phyloP scores from a whole-genome alignment of 2,797 vertebrate genomes.

The Setipinna tenuifilis region DNA sequence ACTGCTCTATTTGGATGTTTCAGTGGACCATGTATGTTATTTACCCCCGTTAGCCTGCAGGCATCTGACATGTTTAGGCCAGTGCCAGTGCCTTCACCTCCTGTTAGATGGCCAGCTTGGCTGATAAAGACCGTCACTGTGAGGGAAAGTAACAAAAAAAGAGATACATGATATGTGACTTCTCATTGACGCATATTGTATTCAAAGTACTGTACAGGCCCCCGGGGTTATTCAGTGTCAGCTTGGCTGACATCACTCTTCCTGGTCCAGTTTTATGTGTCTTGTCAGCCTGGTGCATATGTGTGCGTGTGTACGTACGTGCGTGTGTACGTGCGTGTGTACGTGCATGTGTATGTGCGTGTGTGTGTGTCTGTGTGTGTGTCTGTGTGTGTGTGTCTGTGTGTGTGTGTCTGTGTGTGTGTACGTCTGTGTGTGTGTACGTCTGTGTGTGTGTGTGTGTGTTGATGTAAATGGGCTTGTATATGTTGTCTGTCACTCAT shows the following conservation, averaged over 20 bases:
- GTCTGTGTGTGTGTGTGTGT: no score
- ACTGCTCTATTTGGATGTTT: neutral
- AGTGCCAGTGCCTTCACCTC: neutral
- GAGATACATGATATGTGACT: neutral
- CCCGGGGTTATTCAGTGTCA: neutral
- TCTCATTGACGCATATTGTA: neutral
- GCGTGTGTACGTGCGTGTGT: neutral
- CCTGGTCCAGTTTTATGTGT: neutral
- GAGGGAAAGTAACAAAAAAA: neutral
- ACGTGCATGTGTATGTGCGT: neutral
- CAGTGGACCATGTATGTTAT: no score
- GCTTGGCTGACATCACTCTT: neutral
- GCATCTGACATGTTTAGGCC: neutral
- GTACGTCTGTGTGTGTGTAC: no score
- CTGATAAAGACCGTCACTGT: neutral
- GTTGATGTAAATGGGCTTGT: no score
- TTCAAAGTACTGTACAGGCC: no score
- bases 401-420: no score
- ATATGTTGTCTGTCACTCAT: conserved; percentile 50
- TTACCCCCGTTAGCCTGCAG: no score
- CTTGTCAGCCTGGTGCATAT: neutral
- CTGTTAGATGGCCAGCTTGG: neutral
- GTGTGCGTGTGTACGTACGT: neutral
- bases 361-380: neutral
- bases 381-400: no score